Evolutionary conservation across 2,797 vertebrate species (phyloP).

Genomic region (Pogonophryne albipinna): DNA sequence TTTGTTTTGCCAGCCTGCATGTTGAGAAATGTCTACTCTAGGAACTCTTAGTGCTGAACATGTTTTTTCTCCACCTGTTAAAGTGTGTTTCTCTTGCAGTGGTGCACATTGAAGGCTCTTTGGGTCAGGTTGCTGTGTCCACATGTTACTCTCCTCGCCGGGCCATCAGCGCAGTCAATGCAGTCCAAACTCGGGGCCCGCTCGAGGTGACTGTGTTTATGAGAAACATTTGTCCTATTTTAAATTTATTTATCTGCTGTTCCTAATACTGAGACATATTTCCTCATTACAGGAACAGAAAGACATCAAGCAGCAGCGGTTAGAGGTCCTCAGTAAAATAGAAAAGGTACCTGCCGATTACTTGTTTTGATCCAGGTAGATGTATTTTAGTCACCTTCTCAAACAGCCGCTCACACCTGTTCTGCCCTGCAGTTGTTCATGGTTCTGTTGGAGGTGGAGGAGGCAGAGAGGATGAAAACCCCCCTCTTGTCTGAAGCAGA

Average conservation of each 20-base stretch:
- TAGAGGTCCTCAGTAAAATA: constrained; percentile 88
- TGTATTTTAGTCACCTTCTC: not conserved
- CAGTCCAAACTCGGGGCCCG: constrained; percentile 67
- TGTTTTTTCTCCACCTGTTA: not conserved
- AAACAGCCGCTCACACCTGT: not conserved
- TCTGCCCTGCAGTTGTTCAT: constrained; percentile 87
- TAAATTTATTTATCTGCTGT: not conserved
- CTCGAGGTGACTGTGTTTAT: constrained; percentile 66
- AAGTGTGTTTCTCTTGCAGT: constrained; percentile 78
- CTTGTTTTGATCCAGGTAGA: not conserved
- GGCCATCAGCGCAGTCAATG: constrained; percentile 92
- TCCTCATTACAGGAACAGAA: constrained; percentile 81
- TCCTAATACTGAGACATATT: not conserved
- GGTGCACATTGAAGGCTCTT: constrained; percentile 94
- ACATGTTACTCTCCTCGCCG: constrained; percentile 96
- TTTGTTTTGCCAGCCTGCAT: no score
- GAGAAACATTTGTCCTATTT: no score
- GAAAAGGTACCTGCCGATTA: constrained; percentile 87
- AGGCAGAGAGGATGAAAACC: constrained; percentile 81
- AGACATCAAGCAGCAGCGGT: constrained; percentile 86
- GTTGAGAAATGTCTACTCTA: not conserved
- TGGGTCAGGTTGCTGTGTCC: constrained; percentile 96
- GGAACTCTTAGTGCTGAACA: not conserved
- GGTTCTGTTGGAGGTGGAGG: constrained; percentile 91
- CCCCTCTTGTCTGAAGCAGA: constrained; percentile 74